A percentile compares a stretch with the other conserved stretches of the same genome.
phyloP scores from a whole-genome alignment of 1,140 invertebrate species.

The Eubasilissa regina region DNA sequence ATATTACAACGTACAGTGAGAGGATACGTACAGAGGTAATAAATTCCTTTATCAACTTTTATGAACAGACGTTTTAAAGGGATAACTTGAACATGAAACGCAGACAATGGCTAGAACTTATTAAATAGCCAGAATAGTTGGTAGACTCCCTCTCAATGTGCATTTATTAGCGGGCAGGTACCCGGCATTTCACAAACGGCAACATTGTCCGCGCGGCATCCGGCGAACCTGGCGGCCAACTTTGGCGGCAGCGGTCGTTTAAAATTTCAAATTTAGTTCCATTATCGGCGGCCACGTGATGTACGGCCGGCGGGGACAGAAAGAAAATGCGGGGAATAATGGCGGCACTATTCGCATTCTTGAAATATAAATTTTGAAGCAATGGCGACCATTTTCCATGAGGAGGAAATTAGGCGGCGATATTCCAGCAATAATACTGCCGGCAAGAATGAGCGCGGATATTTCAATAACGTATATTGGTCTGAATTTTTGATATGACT shows the following conservation, averaged over 20 bases:
- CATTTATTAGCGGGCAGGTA: not conserved
- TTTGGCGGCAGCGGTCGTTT: slow-evolving; percentile 43
- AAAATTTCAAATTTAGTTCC: slow-evolving; percentile 43
- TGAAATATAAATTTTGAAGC: slow-evolving; percentile 26
- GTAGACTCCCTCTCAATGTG: not conserved
- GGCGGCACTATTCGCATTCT: slow-evolving; percentile 1
- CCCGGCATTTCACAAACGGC: slow-evolving; percentile 10
- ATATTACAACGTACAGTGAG: no score
- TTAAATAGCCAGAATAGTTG: no score
- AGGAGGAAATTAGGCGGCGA: not conserved
- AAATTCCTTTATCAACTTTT: no score
- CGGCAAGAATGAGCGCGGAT: no score
- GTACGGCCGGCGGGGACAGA: slow-evolving; percentile 2
- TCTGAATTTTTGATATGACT: no score
- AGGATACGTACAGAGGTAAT: no score
- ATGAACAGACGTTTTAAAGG: no score
- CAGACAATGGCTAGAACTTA: no score
- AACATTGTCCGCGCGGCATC: not conserved
- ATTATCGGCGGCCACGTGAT: slow-evolving; percentile 21
- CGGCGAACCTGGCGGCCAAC: not conserved
- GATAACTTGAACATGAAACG: no score
- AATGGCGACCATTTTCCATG: not conserved
- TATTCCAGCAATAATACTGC: not conserved
- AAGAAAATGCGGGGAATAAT: slow-evolving; percentile 17
- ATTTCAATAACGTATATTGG: no score